phyloP scores from a whole-genome alignment of 2,888 invertebrate genomes.

The Euzetes globulus region DNA sequence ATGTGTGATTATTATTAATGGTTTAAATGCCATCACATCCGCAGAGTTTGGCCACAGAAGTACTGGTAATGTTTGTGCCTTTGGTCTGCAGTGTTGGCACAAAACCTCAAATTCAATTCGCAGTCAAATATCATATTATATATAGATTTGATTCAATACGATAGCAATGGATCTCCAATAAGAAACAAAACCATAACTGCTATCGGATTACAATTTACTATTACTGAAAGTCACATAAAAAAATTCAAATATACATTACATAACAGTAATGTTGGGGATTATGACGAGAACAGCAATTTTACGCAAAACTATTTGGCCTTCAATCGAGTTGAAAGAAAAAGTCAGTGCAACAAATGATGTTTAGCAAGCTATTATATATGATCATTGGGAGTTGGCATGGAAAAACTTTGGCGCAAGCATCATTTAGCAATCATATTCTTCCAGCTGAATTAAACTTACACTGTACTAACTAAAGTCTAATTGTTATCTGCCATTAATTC shows the following conservation, averaged over 20 bases:
- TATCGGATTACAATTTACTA: background rate
- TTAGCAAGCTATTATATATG: no score
- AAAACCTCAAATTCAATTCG: background rate
- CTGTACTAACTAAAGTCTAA: no score
- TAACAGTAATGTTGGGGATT: background rate
- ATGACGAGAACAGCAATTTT: background rate
- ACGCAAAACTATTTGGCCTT: no score
- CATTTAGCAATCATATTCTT: no score
- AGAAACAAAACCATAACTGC: background rate
- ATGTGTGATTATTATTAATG: slow-evolving; percentile 3
- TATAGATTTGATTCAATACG: background rate
- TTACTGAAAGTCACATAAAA: background rate
- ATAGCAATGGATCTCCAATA: background rate
- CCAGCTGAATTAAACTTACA: no score
- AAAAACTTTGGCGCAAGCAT: no score
- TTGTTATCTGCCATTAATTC: no score
- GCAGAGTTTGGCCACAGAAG: background rate
- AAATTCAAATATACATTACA: background rate
- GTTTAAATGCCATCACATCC: background rate
- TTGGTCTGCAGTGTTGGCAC: background rate
- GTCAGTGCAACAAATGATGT: no score
- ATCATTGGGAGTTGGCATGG: no score
- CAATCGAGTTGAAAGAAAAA: no score
- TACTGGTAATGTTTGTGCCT: background rate
- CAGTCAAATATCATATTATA: background rate